Conservation (phyloP, 2,888 invertebrate species). For the Lepetodrilus schrolli region DNA sequence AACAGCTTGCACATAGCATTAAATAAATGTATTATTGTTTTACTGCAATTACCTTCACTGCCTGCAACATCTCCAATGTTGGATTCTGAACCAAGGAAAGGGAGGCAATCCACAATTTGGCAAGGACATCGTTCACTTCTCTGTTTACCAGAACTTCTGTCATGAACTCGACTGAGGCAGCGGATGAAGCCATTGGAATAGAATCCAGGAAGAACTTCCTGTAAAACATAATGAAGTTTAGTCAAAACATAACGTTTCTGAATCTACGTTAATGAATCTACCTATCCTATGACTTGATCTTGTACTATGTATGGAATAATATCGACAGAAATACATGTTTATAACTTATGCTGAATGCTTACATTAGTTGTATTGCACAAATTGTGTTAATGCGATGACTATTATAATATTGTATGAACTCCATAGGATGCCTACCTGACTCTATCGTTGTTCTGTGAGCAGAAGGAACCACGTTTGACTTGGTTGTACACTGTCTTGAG, state of each 20-base stretch:
- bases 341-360: background rate
- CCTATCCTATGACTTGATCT: no score
- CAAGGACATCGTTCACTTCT: constrained; percentile 80
- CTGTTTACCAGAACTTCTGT: constrained; percentile 84
- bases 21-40: background rate
- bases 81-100: constrained; percentile 84
- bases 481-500: constrained; percentile 65
- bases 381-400: no score
- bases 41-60: constrained; percentile 69
- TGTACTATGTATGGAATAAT: no score
- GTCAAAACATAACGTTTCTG: background rate
- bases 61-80: constrained; percentile 75
- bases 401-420: no score
- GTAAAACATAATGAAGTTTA: constrained; percentile 14
- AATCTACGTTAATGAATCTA: background rate
- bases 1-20: background rate
- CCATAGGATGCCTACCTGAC: constrained; percentile 56
- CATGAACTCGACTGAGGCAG: constrained; percentile 88
- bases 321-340: background rate
- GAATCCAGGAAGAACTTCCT: constrained; percentile 88
- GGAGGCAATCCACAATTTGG: constrained; percentile 88
- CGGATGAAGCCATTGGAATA: constrained; percentile 88
- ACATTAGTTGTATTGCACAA: background rate
- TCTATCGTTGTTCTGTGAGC: constrained; percentile 50
- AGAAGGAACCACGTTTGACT: constrained; percentile 46